Base-by-base conservation (phyloP, 2,888 invertebrate species). In the Physocephala rufipes region DNA sequence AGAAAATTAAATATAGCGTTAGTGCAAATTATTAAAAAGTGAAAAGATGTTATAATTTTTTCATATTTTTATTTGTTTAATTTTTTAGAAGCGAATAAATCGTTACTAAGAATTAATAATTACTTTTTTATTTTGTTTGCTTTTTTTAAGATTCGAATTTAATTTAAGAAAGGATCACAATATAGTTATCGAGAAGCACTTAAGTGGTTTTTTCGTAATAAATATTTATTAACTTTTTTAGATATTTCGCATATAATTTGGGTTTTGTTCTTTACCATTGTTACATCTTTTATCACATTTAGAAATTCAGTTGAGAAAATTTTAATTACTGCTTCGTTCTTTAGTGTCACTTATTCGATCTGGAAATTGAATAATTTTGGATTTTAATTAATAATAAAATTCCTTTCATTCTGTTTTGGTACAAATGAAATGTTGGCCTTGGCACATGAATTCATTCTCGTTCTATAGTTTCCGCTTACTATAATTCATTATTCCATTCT, bases 171-270 rank as follows among this genome's bases (percentile, higher is more conserved):
- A 63, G 24, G 53, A 71, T 81, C 81, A 80, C 81, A 80, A 78
- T 36, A 36, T 81, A 77, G 79, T 79, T 78, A 78, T 74, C 73
- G 75, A 77, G 72, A 75, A 74, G 76, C 67, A 67, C 67, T 67
- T 79, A 72, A 16, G 62, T 76, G 76, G 63, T 28, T 36, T 26
- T 67, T 66, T 26, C 26, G 15, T 64, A 24, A 61, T 58, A 67
- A 58, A 53, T 21, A 21, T 19, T 43, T 47, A 70, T 67, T 58
- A 28, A n/a, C 43, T 43, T 45, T 16, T 0, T 63, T 64, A 49
- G n/a, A 28, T 13, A 4, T 45, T 47, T 62, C 19, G 15, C 53
- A 7, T 28, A 43, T 58, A 36, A 21, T 62, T 21, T 36, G 15
- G 43, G 16, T 58, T 58, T 24, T 26, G 3, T 26, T 58, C 26